A percentile compares a stretch with the other conserved stretches of the same genome.
These are phyloP conservation scores for Leucoma salicis DNA, from an alignment of 2,888 invertebrate genomes.

Conservation along the genomic window DNA sequence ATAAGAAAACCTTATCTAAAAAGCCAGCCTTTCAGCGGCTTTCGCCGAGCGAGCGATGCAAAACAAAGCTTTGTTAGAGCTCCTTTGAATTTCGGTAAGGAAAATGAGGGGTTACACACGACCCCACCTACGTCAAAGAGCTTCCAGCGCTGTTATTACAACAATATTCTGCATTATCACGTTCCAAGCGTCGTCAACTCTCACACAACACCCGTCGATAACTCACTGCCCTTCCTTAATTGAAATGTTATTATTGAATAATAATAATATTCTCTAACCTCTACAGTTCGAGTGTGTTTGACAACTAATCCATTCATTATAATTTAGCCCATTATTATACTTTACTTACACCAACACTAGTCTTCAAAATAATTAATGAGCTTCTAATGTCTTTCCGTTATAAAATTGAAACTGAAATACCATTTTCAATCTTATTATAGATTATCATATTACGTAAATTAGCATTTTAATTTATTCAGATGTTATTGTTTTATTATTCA, in stretches of 20 bases:
- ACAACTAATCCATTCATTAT: not conserved
- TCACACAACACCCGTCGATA: conserved; percentile 26
- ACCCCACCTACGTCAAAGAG: conserved; percentile 68
- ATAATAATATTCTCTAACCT: conserved; percentile 5
- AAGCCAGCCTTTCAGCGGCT: conserved; percentile 77
- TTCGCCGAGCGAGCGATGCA: conserved; percentile 72
- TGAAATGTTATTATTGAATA: conserved; percentile 6
- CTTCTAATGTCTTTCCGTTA: too few species aligned
- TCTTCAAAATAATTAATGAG: too few species aligned
- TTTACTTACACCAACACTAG: not conserved
- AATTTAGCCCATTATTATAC: too few species aligned
- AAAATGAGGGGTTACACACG: conserved; percentile 79
- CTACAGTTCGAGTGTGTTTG: conserved; percentile 8
- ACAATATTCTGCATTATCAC: conserved; percentile 73
- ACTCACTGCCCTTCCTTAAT: not conserved
- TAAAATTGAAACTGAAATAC: too few species aligned
- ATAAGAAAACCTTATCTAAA: conserved; percentile 78
- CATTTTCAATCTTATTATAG: too few species aligned
- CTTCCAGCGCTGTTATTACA: conserved; percentile 74
- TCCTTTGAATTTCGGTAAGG: conserved; percentile 80
- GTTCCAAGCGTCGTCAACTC: conserved; percentile 54
- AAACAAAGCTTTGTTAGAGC: conserved; percentile 80
- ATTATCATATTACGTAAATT: too few species aligned
- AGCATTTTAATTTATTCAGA: too few species aligned
- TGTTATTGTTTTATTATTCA: too few species aligned